Evolutionary conservation across 1,140 invertebrate species (phyloP).

Genomic region (Odontomachus brunneus): DNA sequence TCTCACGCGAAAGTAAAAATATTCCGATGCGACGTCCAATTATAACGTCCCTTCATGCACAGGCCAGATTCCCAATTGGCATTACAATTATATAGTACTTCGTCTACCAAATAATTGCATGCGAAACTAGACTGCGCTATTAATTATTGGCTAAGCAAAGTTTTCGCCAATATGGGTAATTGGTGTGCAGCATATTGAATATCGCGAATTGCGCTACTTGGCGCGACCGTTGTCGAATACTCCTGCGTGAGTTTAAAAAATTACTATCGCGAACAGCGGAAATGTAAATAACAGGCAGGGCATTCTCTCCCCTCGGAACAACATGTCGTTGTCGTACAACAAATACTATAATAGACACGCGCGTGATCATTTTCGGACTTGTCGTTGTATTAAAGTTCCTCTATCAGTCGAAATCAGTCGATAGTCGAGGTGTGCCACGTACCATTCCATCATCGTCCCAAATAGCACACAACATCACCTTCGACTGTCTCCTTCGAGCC

Average conservation of each 20-base stretch:
- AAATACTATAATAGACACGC: too few relatives aligned
- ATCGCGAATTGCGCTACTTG: neutral
- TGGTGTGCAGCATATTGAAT: conserved; percentile 15
- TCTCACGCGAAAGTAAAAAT: conserved; percentile 37
- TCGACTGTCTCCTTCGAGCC: neutral
- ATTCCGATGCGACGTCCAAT: conserved; percentile 32
- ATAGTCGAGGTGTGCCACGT: too few relatives aligned
- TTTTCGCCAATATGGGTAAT: conserved; percentile 30
- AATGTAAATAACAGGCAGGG: neutral
- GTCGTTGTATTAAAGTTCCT: too few relatives aligned
- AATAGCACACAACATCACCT: neutral
- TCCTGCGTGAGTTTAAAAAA: neutral
- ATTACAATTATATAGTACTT: conserved; percentile 26
- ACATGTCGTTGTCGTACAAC: neutral
- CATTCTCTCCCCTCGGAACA: neutral
- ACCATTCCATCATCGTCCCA: too few relatives aligned
- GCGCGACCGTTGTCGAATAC: conserved; percentile 15
- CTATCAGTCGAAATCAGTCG: too few relatives aligned
- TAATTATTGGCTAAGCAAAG: conserved; percentile 36
- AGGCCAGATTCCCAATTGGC: conserved; percentile 20
- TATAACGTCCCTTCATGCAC: conserved; percentile 9
- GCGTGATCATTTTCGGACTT: too few relatives aligned
- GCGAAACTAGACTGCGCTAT: conserved; percentile 4
- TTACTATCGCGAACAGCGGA: neutral
- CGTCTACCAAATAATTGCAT: conserved; percentile 38